Conservation (phyloP, 2,888 invertebrate genomes). For the Napeogenes sylphis region DNA sequence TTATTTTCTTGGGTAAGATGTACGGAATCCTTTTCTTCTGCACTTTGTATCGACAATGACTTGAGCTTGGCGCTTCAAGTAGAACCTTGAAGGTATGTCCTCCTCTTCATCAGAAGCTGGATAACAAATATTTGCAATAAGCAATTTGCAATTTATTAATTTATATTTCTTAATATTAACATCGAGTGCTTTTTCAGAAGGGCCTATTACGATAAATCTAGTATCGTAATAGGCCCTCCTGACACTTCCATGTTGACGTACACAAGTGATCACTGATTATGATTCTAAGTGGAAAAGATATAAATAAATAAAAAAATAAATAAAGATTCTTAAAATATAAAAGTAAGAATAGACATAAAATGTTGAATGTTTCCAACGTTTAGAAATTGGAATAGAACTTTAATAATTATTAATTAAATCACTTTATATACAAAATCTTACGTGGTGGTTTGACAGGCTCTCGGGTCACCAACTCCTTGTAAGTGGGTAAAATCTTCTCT, state of each 20-base stretch:
- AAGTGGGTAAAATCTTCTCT: constrained; percentile 57
- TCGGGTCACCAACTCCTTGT: constrained; percentile 59
- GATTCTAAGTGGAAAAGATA: too few species aligned
- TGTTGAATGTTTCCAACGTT: too few species aligned
- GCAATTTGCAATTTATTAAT: not conserved
- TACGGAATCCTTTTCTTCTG: constrained; percentile 83
- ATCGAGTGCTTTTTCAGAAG: too few species aligned
- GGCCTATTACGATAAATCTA: too few species aligned
- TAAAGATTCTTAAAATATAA: too few species aligned
- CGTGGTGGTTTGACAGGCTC: constrained; percentile 61
- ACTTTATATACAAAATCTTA: constrained; percentile 32
- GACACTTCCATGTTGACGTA: too few species aligned
- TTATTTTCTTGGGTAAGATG: constrained; percentile 59
- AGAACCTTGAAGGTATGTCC: constrained; percentile 88
- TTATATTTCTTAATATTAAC: too few species aligned
- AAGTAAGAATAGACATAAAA: too few species aligned
- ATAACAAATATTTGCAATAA: constrained; percentile 21
- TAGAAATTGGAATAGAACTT: too few species aligned
- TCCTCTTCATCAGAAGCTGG: constrained; percentile 87
- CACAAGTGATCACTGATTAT: too few species aligned
- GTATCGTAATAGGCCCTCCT: too few species aligned
- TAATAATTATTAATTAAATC: not conserved
- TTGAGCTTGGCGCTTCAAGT: constrained; percentile 89
- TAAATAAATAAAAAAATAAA: too few species aligned
- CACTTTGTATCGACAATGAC: constrained; percentile 90